A percentile compares a stretch with the other conserved stretches of the same genome.
These are phyloP conservation scores for Cinclus cinclus DNA, from an alignment of 2,113 vertebrate genomes.

Conservation along the genomic window DNA sequence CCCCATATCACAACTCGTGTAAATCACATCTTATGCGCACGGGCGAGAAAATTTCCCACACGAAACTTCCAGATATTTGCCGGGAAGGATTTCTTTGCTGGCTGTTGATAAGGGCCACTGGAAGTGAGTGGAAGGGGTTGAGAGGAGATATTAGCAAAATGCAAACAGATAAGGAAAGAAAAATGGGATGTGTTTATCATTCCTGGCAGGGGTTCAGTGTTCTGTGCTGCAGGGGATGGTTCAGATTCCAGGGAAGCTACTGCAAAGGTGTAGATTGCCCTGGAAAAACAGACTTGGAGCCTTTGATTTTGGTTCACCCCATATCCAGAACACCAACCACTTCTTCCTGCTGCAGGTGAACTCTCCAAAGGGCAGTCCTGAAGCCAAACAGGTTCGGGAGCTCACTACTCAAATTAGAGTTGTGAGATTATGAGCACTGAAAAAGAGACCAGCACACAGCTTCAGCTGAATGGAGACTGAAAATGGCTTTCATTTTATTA, in stretches of 20 bases:
- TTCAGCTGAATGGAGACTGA: not conserved
- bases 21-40: not conserved
- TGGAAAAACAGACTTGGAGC: not conserved
- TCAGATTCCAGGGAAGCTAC: conserved; percentile 47
- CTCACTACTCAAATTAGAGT: not conserved
- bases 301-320: not conserved
- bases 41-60: conserved; percentile 24
- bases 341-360: not conserved
- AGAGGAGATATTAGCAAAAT: conserved; percentile 55
- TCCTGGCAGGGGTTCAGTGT: conserved; percentile 49
- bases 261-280: not conserved
- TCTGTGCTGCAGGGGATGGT: not conserved
- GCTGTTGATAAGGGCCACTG: conserved; percentile 59
- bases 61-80: not conserved
- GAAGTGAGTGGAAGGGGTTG: conserved; percentile 30
- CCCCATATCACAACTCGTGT: not conserved
- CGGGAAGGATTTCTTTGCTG: conserved; percentile 41
- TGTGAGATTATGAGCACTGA: not conserved
- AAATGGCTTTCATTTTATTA: not conserved
- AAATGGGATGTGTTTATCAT: conserved; percentile 62
- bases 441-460: not conserved
- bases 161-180: conserved; percentile 64
- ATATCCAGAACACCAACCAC: not conserved
- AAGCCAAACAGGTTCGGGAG: not conserved
- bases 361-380: not conserved